Conservation (phyloP, 2,888 invertebrate genomes). For the Drosophila picticornis region DNA sequence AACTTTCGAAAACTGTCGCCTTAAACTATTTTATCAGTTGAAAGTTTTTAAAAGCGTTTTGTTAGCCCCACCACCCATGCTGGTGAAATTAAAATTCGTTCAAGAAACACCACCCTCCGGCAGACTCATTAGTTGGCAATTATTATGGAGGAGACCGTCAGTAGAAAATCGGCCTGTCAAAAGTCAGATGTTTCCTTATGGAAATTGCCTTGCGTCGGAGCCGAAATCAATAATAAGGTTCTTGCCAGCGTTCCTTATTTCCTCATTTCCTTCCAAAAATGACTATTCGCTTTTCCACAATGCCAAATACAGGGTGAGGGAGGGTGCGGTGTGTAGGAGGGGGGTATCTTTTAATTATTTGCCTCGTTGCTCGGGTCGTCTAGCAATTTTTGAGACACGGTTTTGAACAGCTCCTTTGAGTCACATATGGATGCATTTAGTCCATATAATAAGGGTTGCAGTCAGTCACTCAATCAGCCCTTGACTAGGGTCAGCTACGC, state of each 20-base stretch:
- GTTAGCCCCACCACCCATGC: background rate
- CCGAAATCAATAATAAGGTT: constrained; percentile 53
- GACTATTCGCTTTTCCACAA: constrained; percentile 53
- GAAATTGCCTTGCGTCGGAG: constrained; percentile 48
- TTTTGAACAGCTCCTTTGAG: constrained; percentile 21
- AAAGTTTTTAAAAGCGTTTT: constrained; percentile 43
- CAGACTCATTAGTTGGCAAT: constrained; percentile 64
- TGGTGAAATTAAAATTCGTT: constrained; percentile 42
- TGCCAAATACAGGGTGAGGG: background rate
- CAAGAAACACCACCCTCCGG: background rate
- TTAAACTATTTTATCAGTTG: constrained; percentile 64
- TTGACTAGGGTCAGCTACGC: constrained; percentile 34
- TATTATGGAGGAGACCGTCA: constrained; percentile 34
- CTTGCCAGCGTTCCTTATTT: constrained; percentile 26
- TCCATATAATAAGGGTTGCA: constrained; percentile 32
- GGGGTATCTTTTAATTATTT: constrained; percentile 59
- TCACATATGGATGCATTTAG: constrained; percentile 40
- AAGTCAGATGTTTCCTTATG: constrained; percentile 67
- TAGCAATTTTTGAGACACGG: constrained; percentile 34
- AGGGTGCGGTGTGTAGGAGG: background rate
- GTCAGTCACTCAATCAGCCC: constrained; percentile 5
- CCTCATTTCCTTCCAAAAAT: constrained; percentile 46
- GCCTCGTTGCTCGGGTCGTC: constrained; percentile 24
- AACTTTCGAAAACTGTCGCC: constrained; percentile 60
- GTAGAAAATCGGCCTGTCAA: constrained; percentile 62